phyloP scores from a whole-genome alignment of 2,797 vertebrate genomes.

The Aselliscus stoliczkanus region DNA sequence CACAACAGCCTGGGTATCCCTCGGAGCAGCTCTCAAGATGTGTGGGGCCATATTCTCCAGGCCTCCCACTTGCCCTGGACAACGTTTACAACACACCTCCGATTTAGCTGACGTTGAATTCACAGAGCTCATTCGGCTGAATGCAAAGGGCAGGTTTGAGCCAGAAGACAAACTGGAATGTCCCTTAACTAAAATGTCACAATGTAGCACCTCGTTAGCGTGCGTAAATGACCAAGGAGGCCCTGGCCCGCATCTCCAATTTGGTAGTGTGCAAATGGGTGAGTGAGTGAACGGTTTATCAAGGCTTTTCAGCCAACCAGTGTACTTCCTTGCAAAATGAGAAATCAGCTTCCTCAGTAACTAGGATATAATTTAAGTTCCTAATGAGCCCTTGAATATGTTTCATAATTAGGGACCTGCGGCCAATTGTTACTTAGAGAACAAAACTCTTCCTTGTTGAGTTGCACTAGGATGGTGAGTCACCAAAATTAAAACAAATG shows the following conservation, averaged over 20 bases:
- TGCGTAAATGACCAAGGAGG: background rate
- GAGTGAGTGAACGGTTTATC: background rate
- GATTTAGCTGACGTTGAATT: background rate
- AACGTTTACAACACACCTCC: background rate
- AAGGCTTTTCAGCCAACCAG: background rate
- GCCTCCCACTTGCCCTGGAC: background rate
- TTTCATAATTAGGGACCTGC: background rate
- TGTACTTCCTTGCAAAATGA: background rate
- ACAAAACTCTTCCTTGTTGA: background rate
- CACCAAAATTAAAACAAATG: slow-evolving; percentile 16
- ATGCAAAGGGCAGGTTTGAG: background rate
- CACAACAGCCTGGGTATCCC: background rate
- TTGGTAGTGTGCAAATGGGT: background rate
- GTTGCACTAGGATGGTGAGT: background rate
- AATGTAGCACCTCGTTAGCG: background rate
- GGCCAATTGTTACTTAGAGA: background rate
- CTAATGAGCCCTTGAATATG: background rate
- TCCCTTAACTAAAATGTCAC: background rate
- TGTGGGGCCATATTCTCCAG: background rate
- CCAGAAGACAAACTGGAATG: background rate
- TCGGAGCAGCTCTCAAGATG: background rate
- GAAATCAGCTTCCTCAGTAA: background rate
- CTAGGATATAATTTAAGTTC: background rate
- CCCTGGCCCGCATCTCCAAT: background rate
- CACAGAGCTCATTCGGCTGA: background rate